phyloP scores from a whole-genome alignment of 2,888 invertebrate species.

The Leptinotarsa haldemani region DNA sequence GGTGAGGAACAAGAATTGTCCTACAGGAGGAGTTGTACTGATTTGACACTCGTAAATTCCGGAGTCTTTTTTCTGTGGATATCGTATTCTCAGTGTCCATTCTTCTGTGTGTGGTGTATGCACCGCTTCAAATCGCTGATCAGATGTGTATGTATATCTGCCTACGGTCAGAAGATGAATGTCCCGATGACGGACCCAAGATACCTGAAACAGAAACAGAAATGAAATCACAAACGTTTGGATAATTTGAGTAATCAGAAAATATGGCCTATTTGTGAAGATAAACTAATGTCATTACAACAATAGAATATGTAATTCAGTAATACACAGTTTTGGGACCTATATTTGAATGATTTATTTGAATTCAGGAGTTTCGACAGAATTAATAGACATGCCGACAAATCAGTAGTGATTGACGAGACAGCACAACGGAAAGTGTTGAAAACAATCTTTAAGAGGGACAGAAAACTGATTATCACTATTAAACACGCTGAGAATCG shows the following conservation, averaged over 20 bases:
- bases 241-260: background rate
- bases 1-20: conserved; percentile 83
- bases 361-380: too few relatives aligned
- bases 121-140: conserved; percentile 87
- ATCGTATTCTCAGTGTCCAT: conserved; percentile 84
- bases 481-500: too few relatives aligned
- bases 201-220: conserved; percentile 69
- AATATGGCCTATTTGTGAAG: too few relatives aligned
- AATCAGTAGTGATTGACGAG: too few relatives aligned
- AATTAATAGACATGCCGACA: too few relatives aligned
- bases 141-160: conserved; percentile 82
- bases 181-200: conserved; percentile 83
- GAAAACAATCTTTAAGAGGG: too few relatives aligned
- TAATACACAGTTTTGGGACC: too few relatives aligned
- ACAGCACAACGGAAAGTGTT: too few relatives aligned
- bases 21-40: conserved; percentile 89
- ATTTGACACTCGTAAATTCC: conserved; percentile 92
- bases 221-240: background rate
- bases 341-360: too few relatives aligned
- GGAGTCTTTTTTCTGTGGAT: conserved; percentile 79
- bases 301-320: too few relatives aligned
- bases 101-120: conserved; percentile 89
- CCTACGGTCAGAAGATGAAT: conserved; percentile 81
- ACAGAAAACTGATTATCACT: too few relatives aligned
- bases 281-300: too few relatives aligned